A percentile compares a stretch with the other conserved stretches of the same genome.
Conservation (phyloP, 35 echinoderm and acorn worm species). For the Ptychodera flava region DNA sequence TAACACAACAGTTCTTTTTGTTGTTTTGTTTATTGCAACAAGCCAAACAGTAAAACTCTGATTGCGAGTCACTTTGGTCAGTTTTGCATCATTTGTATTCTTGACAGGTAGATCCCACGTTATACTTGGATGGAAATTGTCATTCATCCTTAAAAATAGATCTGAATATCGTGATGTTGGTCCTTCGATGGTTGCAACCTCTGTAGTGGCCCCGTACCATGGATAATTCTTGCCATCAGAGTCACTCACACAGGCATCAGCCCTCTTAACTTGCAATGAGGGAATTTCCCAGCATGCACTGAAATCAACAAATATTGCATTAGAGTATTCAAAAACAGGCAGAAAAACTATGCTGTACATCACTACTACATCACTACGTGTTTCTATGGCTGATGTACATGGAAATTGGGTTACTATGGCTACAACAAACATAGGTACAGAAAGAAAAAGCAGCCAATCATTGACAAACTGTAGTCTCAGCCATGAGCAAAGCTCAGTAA, state of each 20-base stretch:
- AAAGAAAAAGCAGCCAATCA: too few relatives aligned
- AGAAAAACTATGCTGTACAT: too few relatives aligned
- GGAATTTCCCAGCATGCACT: constrained; percentile 99
- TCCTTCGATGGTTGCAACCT: constrained; percentile 82
- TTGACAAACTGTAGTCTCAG: too few relatives aligned
- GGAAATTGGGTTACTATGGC: too few relatives aligned
- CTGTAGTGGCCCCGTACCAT: constrained; percentile 98
- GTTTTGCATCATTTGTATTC: constrained; percentile 83
- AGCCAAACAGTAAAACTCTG: constrained; percentile 99
- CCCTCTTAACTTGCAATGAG: constrained; percentile 39
- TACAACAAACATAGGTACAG: too few relatives aligned
- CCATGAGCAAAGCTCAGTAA: too few relatives aligned
- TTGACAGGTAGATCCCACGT: constrained; percentile 97
- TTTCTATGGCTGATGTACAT: too few relatives aligned
- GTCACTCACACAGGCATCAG: constrained; percentile 58
- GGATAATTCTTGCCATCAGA: constrained; percentile 96
- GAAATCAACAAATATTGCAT: constrained; percentile 29
- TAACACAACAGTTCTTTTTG: constrained; percentile 88
- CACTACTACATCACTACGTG: too few relatives aligned
- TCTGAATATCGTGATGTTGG: constrained; percentile 89
- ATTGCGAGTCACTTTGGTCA: constrained; percentile 73
- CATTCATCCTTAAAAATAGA: constrained; percentile 97
- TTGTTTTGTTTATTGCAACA: constrained; percentile 89
- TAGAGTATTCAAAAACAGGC: too few relatives aligned
- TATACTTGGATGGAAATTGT: constrained; percentile 95